Evolutionary conservation across 2,797 vertebrate genomes (phyloP), one percentile per base, ranked within the genome.

Genomic region (Myotis findleyi): DNA sequence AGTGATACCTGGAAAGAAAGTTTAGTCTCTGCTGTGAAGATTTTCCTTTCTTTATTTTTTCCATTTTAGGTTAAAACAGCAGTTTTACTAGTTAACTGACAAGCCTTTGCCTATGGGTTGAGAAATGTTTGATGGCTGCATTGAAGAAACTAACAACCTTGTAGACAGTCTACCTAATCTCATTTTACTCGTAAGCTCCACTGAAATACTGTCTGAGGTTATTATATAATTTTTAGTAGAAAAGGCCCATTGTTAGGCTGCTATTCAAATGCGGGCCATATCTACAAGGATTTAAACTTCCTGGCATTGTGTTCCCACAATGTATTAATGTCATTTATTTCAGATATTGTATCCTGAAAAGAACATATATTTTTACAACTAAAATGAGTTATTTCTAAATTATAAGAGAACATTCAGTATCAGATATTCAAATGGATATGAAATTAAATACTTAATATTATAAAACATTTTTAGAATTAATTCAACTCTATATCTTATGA

Each of bases 1-100:
- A 76, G 0, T 0, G 0, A 41, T 0, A 0, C 9, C 91, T 85
- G 75, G 87, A 82, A 96, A 95, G 53, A 77, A 77, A 91, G 38
- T 27, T 53, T 57, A 62, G 17, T 87, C 44, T 49, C 30, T 85
- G 68, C 92, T 73, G n/a, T 36, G 64, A 51, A 84, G 17, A 55
- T 92, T 88, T 87, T 80, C 36, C 30, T 86, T 94, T 44, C 41
- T 79, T 66, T 57, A 25, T 51, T 83, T 93, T 95, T 97, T 90
- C 95, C 87, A 94, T 44, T 93, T 81, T 93, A 94, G 94, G 89
- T 36, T 94, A 62, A 88, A 95, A 80, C 59, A 89, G 55, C 30
- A 89, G 64, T 86, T 84, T 87, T 89, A 44, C 49, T 79, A 89
- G 59, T 86, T 84, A 94, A 86, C 51, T 64, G 76, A 59, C 92